phyloP scores from a whole-genome alignment of 2,888 invertebrate genomes.

The Ommatoiulus sabulosus region DNA sequence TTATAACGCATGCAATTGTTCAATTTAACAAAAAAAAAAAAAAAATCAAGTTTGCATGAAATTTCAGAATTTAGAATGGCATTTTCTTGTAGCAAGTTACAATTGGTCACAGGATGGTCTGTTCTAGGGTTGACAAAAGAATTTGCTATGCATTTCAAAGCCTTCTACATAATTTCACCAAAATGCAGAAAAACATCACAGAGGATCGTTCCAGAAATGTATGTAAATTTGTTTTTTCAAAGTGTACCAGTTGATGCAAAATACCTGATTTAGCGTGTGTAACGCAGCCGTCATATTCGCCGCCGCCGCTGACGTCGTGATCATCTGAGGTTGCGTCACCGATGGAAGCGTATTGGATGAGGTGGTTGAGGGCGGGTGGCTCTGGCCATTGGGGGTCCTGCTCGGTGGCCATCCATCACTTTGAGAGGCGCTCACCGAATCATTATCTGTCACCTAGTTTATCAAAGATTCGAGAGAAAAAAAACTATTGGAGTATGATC shows the following conservation, averaged over 20 bases:
- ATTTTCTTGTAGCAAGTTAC: too few species aligned
- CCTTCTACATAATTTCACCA: neutral
- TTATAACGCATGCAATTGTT: too few species aligned
- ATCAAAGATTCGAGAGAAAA: neutral
- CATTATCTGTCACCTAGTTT: conserved; percentile 59
- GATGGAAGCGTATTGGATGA: conserved; percentile 61
- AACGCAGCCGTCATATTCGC: conserved; percentile 68
- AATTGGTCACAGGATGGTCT: too few species aligned
- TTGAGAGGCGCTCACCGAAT: conserved; percentile 58
- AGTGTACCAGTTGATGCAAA: too few species aligned
- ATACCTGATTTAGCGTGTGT: conserved; percentile 69
- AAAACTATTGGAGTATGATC: neutral
- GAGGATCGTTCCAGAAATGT: too few species aligned
- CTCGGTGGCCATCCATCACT: conserved; percentile 53
- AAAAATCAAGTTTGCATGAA: too few species aligned
- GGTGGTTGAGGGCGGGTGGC: conserved; percentile 59
- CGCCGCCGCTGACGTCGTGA: conserved; percentile 62
- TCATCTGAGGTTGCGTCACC: conserved; percentile 56
- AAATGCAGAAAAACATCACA: neutral
- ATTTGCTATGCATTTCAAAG: too few species aligned
- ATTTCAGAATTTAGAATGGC: too few species aligned
- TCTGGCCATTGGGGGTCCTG: conserved; percentile 60
- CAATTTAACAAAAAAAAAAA: too few species aligned
- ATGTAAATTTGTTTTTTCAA: too few species aligned
- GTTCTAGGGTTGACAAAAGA: too few species aligned